These are phyloP conservation scores for Chelon labrosus DNA, from an alignment of 2,797 vertebrate species.

Conservation along the genomic window DNA sequence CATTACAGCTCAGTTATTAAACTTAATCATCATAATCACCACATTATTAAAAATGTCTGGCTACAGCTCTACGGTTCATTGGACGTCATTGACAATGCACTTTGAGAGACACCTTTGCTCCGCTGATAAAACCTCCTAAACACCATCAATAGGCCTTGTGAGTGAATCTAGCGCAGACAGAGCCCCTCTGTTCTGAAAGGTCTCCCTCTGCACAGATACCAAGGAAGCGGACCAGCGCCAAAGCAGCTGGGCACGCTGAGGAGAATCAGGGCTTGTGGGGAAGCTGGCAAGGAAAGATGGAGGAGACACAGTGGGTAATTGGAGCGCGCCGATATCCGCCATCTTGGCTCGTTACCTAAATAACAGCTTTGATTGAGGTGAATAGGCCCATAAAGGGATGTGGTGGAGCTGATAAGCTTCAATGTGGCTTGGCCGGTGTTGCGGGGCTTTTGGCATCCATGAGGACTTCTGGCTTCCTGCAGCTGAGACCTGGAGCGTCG, in stretches of 20 bases:
- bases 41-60: conserved; percentile 17
- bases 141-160: conserved; percentile 62
- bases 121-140: conserved; percentile 24
- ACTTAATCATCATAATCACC: conserved; percentile 1
- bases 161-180: conserved; percentile 55
- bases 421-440: conserved; percentile 61
- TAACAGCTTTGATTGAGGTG: conserved; percentile 82
- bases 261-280: conserved; percentile 77
- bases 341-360: conserved; percentile 80
- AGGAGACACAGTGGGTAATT: conserved; percentile 71
- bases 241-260: conserved; percentile 78
- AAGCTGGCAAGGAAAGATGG: conserved; percentile 72
- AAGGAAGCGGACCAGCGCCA: conserved; percentile 67
- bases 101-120: conserved; percentile 32
- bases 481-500: conserved; percentile 76
- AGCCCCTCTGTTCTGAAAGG: conserved; percentile 71
- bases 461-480: conserved; percentile 77
- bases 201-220: conserved; percentile 52
- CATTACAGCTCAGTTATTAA: not conserved
- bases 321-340: conserved; percentile 74
- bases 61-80: conserved; percentile 1
- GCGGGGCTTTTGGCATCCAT: conserved; percentile 59
- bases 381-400: conserved; percentile 78
- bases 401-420: conserved; percentile 76
- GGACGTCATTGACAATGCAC: conserved; percentile 19